Evolutionary conservation across 2,113 vertebrate species (phyloP).

Genomic region (Seriola aureovittata): DNA sequence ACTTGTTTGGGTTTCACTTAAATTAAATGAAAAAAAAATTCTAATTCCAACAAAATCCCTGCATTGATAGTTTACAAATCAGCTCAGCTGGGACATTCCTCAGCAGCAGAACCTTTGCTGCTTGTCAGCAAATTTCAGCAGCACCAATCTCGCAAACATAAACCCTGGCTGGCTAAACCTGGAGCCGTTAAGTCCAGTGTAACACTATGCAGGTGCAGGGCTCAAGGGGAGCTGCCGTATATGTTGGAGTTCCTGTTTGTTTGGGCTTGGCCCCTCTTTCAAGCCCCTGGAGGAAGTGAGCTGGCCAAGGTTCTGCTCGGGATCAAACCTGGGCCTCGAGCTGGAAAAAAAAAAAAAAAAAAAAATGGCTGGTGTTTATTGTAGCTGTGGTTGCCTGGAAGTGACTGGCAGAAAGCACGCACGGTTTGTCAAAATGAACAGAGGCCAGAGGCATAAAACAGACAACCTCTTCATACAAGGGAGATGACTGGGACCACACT

Average conservation of each 20-base stretch:
- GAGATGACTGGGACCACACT: conserved; percentile 77
- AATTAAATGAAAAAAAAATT: neutral
- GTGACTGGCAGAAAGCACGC: conserved; percentile 78
- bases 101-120: neutral
- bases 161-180: conserved; percentile 27
- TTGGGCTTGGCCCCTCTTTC: conserved; percentile 88
- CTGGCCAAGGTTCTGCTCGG: conserved; percentile 88
- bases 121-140: conserved; percentile 28
- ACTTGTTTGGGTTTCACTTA: neutral
- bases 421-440: conserved; percentile 78
- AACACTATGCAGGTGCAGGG: conserved; percentile 90
- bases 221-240: conserved; percentile 80
- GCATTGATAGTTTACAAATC: neutral
- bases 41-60: neutral
- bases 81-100: neutral
- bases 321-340: conserved; percentile 85
- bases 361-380: conserved; percentile 76
- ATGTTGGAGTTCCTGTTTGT: conserved; percentile 86
- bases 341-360: conserved; percentile 13
- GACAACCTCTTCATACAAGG: conserved; percentile 69
- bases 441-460: conserved; percentile 74
- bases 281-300: conserved; percentile 87
- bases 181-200: conserved; percentile 61
- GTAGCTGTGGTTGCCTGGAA: conserved; percentile 86
- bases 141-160: conserved; percentile 19